Base-by-base conservation (phyloP, 2,113 vertebrate genomes). In the Brachypodius melanocephalos region DNA sequence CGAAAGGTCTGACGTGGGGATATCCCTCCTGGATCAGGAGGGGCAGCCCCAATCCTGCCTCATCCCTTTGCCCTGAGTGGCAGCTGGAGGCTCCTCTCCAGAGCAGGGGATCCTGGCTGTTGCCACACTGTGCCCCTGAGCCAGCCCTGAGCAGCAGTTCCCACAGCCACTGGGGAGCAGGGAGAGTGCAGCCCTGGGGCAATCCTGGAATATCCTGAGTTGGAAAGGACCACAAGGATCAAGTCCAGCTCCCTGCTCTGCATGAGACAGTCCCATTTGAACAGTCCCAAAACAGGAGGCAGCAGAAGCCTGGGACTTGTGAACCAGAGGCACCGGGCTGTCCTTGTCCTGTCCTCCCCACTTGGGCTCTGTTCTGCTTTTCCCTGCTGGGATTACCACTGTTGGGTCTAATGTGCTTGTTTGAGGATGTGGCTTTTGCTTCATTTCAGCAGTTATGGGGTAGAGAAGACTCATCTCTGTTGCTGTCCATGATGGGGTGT, bases 261-360 rank as follows among this genome's bases (percentile, higher is more conserved):
- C 40, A 21, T 0, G 0, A 40, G 69, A 15, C 61, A 46, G 4
- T 34, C 62, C 46, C 29, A 31, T n/a, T n/a, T n/a, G n/a, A n/a
- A 15, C 61, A 46, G 4, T 34, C 62, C 46, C 29, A 31, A 3
- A 68, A 13, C 54, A 52, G 22, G 2, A 8, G 45, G 20, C 5
- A 36, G 22, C 59, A 46, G 54, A 21, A 61, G 11, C 40, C 66
- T 46, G 71, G 17, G 17, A 20, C 32, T 59, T 5, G 2, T 46
- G 57, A 55, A 10, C 45, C 10, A 1, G 4, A 31, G 40, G 20
- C 34, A 42, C 20, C 0, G 1, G 42, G 52, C 43, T 85, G 36
- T 51, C 66, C 71, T 40, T 31, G 19, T 51, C 48, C 61, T 32
- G 20, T 36, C 19, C 49, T 45, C 21, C 8, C 4, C 2, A 1